Conservation (phyloP, 2,113 vertebrate genomes). For the Elaphurus davidianus region DNA sequence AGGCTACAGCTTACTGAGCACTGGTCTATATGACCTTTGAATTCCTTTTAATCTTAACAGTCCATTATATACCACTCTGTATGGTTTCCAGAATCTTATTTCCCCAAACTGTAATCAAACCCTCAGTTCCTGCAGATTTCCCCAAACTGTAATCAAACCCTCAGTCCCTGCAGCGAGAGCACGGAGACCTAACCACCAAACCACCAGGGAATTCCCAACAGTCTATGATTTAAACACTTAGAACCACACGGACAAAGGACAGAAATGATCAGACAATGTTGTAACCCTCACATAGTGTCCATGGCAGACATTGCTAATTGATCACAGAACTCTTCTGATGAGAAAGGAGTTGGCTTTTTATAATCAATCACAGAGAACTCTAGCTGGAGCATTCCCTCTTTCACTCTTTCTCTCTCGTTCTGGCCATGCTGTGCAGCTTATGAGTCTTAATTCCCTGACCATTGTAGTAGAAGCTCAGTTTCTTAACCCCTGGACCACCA, state of each 20-base stretch:
- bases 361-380: background rate
- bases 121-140: background rate
- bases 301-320: background rate
- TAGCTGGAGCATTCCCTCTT: background rate
- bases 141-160: background rate
- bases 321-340: background rate
- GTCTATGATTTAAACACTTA: background rate
- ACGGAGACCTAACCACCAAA: background rate
- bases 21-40: background rate
- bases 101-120: background rate
- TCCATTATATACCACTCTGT: background rate
- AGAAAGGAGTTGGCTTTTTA: background rate
- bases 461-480: background rate
- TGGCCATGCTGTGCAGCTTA: background rate
- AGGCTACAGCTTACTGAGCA: background rate
- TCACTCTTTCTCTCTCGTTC: background rate
- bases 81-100: background rate
- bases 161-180: background rate
- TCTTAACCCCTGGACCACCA: background rate
- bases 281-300: background rate
- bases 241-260: background rate
- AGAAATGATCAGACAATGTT: background rate
- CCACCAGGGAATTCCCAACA: background rate
- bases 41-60: background rate
- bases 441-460: background rate